Evolutionary conservation across 2,888 invertebrate genomes (phyloP), one percentile per base, ranked within the genome.

Genomic region (Caenorhabditis zanzibari): DNA sequence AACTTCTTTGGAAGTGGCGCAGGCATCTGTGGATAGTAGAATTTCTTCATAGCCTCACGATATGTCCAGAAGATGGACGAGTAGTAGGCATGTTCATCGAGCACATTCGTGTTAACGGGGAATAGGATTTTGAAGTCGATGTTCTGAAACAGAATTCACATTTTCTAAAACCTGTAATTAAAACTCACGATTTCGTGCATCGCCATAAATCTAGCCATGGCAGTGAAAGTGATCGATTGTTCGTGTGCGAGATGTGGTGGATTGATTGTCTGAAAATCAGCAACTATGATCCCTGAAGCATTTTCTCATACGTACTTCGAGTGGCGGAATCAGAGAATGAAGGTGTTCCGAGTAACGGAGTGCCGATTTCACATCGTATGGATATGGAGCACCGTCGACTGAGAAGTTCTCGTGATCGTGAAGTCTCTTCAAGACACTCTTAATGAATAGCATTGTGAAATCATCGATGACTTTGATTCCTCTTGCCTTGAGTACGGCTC

Each of bases 51-150:
- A 2, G 79, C 79, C 32, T 79, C 79, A 2, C 79, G 63, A 32
- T 79, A 79, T 1, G 79, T 71, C 79, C 79, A 79, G 58, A 79
- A 79, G 6, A 71, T 7, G 5, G 79, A 63, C 9, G 79, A 79
- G 32, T 64, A 56, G 64, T 64, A 79, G 47, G 58, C 64, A 19
- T 24, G 24, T n/a, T 79, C 63, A 4, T 71, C 71, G 10, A 79
- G 54, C 2, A n/a, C 1, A 10, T 24, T 4, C 7, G 41, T 63
- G 12, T 54, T 52, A 5, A 44, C 44, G 0, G 79, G 71, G 49
- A 71, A 79, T 0, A 79, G 1, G 12, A 71, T 4, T 14, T 47
- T 54, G 12, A 79, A 47, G 19, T 71, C 63, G 16, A 71, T 22
- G 64, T 71, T 71, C 69, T 79, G 61, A 56, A 79, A 44, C 26